Conservation (phyloP, 2,797 vertebrate species). For the Nannoperca australis region DNA sequence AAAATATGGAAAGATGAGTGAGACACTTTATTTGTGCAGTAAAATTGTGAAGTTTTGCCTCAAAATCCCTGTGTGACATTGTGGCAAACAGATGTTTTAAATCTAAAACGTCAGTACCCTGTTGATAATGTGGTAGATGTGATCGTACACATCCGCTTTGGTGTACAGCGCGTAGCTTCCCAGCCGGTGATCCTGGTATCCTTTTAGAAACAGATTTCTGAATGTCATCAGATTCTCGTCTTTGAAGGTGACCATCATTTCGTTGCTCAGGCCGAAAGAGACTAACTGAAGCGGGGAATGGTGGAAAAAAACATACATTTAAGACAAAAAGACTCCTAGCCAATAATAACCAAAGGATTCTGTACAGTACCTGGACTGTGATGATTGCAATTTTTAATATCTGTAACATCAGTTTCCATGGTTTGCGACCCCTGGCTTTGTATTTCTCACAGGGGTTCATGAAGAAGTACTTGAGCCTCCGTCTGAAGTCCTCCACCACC, state of each 20-base stretch:
- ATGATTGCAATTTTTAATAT: conserved; percentile 94
- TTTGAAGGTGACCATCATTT: conserved; percentile 97
- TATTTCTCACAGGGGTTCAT: conserved; percentile 99
- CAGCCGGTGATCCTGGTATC: conserved; percentile 86
- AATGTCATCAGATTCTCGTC: conserved; percentile 93
- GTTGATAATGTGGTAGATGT: conserved; percentile 88
- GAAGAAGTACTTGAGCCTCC: conserved; percentile 95
- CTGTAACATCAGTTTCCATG: conserved; percentile 95
- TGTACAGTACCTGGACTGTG: conserved; percentile 89
- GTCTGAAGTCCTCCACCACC: conserved; percentile 89
- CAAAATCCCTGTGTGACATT: background rate
- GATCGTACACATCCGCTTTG: conserved; percentile 89
- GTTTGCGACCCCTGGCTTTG: conserved; percentile 92
- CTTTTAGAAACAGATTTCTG: conserved; percentile 95
- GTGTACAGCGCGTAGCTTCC: conserved; percentile 91
- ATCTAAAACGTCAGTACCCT: conserved; percentile 80
- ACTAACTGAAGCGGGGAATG: conserved; percentile 84
- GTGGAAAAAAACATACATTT: background rate
- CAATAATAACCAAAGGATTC: background rate
- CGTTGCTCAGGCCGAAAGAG: conserved; percentile 95
- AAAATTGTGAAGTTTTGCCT: background rate
- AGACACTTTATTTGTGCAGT: background rate
- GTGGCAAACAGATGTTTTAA: too few relatives aligned
- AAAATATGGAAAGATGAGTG: background rate
- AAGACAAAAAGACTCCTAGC: background rate